Percentiles rank a stretch among this genome's conserved stretches.
Evolutionary conservation across 2,797 vertebrate genomes (phyloP).

Genomic region (Notamacropus eugenii): DNA sequence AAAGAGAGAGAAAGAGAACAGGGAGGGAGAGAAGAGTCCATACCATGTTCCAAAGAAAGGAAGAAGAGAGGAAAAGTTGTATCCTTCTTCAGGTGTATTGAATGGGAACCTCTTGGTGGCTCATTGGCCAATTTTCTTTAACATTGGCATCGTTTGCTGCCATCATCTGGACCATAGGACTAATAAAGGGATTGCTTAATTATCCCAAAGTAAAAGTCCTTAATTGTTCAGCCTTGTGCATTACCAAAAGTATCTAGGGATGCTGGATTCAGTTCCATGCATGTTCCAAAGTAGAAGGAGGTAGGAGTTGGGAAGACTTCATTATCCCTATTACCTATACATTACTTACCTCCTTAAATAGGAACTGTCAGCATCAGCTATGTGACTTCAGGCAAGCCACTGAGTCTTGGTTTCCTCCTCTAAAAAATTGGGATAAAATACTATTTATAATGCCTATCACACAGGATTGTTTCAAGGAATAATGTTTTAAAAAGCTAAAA

Average conservation of each 20-base stretch:
- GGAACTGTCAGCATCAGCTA: background rate
- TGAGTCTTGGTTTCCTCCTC: background rate
- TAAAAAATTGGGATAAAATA: background rate
- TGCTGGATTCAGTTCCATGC: background rate
- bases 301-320: background rate
- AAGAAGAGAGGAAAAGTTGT: background rate
- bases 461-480: background rate
- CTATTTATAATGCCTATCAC: background rate
- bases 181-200: background rate
- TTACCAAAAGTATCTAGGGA: background rate
- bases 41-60: background rate
- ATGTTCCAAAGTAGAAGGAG: background rate
- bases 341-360: background rate
- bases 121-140: background rate
- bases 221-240: background rate
- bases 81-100: background rate
- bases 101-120: background rate
- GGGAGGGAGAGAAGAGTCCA: too few relatives aligned
- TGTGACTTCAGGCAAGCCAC: background rate
- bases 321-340: background rate
- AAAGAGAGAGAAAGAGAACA: too few relatives aligned
- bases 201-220: background rate
- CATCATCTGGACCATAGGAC: background rate
- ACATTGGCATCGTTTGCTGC: background rate
- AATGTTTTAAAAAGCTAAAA: background rate